Conservation (phyloP, 2,888 invertebrate species). For the Drosophila leonis region DNA sequence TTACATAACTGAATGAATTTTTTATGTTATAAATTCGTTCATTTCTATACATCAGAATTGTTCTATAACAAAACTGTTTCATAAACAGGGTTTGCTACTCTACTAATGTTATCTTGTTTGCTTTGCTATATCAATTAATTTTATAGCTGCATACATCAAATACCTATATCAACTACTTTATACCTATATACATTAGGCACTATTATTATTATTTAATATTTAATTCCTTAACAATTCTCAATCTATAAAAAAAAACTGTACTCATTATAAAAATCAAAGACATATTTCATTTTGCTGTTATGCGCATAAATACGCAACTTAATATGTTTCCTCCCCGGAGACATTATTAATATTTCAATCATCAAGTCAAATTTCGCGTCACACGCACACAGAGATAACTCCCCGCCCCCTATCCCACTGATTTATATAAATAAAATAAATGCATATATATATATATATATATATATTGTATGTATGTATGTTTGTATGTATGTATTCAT, state of each 20-base stretch:
- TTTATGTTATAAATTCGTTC: no score
- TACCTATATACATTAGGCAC: neutral
- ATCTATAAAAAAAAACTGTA: no score
- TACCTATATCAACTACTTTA: neutral
- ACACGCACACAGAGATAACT: slow-evolving; percentile 13
- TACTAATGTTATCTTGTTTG: neutral
- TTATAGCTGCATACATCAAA: neutral
- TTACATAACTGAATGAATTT: no score
- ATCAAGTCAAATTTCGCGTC: slow-evolving; percentile 59
- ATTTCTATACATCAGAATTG: no score
- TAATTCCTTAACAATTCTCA: neutral
- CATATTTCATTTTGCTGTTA: slow-evolving; percentile 7
- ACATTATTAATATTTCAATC: slow-evolving; percentile 56
- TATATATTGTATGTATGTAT: neutral
- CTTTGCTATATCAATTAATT: neutral
- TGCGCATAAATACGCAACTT: slow-evolving; percentile 19
- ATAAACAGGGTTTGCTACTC: neutral
- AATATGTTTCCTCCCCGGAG: slow-evolving; percentile 38
- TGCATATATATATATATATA: neutral
- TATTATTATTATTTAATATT: neutral
- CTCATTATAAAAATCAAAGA: slow-evolving; percentile 32
- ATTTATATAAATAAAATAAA: slow-evolving; percentile 3
- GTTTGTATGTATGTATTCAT: neutral
- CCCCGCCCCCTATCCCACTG: neutral
- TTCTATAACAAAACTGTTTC: neutral